Percentiles rank a stretch among this genome's conserved stretches.
These are phyloP conservation scores for Cyclophora punctaria DNA, from an alignment of 2,888 invertebrate species.

Conservation along the genomic window DNA sequence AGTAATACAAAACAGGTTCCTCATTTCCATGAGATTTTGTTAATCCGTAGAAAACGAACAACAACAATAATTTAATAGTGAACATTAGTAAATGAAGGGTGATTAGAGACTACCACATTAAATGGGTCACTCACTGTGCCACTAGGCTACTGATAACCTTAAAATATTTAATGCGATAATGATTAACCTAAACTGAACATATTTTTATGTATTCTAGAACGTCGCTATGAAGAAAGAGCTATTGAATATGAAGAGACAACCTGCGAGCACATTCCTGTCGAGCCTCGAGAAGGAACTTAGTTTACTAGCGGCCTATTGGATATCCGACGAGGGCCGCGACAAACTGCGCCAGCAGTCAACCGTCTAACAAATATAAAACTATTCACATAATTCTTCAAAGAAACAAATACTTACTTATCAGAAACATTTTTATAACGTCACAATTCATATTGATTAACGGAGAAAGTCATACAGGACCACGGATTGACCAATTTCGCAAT, in stretches of 20 bases:
- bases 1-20: conserved; percentile 52
- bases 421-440: too few relatives aligned
- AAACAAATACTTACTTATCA: too few relatives aligned
- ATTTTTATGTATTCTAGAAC: conserved; percentile 69
- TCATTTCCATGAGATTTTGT: conserved; percentile 29
- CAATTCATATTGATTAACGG: too few relatives aligned
- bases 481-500: too few relatives aligned
- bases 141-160: conserved; percentile 55
- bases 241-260: conserved; percentile 64
- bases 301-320: conserved; percentile 83
- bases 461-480: too few relatives aligned
- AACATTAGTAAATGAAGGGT: conserved; percentile 30
- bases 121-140: conserved; percentile 27
- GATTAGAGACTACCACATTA: not conserved
- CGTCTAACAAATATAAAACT: conserved; percentile 2
- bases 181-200: too few relatives aligned
- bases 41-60: conserved; percentile 23
- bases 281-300: conserved; percentile 80
- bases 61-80: conserved; percentile 26
- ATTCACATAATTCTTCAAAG: too few relatives aligned
- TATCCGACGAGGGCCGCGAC: conserved; percentile 80
- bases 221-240: conserved; percentile 69
- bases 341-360: conserved; percentile 16
- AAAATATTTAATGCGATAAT: conserved; percentile 1
- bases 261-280: conserved; percentile 74